These are phyloP conservation scores for Threskiornis aethiopicus DNA, from an alignment of 2,797 vertebrate species.

Conservation along the genomic window DNA sequence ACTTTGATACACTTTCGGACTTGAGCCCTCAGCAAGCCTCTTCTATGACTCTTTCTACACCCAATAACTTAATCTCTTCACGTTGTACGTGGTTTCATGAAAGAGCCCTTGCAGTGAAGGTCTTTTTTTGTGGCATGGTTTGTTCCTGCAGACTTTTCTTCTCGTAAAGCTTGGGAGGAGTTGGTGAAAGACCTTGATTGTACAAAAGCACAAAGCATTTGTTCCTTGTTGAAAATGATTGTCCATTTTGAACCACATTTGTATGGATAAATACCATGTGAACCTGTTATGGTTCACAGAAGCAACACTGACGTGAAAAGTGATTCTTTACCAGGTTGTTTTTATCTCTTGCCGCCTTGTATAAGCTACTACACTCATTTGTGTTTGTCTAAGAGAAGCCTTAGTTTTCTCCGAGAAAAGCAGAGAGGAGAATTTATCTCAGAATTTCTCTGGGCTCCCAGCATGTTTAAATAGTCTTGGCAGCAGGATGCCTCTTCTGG, in stretches of 20 bases:
- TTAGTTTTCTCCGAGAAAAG: not conserved
- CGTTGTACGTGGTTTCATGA: not conserved
- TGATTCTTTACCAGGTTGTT: not conserved
- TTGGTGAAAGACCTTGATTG: not conserved
- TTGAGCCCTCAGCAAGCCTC: not conserved
- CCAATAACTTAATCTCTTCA: not conserved
- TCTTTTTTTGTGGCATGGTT: not conserved
- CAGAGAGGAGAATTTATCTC: constrained; percentile 8
- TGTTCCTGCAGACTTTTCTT: not conserved
- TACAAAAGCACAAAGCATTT: not conserved
- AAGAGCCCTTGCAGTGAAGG: not conserved
- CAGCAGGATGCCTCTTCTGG: constrained; percentile 33
- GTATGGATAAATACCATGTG: not conserved
- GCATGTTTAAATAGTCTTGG: constrained; percentile 41
- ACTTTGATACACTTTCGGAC: not conserved
- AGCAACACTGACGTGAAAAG: not conserved
- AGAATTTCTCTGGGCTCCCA: constrained; percentile 17
- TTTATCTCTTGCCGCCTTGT: not conserved
- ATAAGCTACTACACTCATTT: not conserved
- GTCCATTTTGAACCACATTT: not conserved
- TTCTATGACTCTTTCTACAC: not conserved
- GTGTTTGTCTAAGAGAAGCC: not conserved
- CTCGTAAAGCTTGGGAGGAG: not conserved
- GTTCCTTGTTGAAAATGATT: not conserved
- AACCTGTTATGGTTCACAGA: not conserved